These are phyloP conservation scores for Chloroceryle inda DNA, from an alignment of 2,797 vertebrate genomes.

Conservation along the genomic window DNA sequence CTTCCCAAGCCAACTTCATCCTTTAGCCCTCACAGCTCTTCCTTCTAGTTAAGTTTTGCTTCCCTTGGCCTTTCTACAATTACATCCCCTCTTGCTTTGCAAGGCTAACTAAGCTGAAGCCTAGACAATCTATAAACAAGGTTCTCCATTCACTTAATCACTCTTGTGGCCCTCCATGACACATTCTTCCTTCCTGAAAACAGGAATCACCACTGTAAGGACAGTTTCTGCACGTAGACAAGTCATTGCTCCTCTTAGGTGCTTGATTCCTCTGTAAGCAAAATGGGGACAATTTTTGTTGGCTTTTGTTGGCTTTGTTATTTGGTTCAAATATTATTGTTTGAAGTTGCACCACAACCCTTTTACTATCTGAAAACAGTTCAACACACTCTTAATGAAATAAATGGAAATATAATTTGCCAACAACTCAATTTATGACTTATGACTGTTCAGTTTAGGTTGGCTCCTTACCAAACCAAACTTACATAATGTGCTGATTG, in stretches of 20 bases:
- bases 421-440: not conserved
- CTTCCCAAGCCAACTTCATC: not conserved
- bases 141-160: not conserved
- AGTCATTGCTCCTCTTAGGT: not conserved
- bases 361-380: not conserved
- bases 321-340: not conserved
- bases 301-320: too few relatives aligned
- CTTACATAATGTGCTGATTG: not conserved
- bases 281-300: fast-evolving
- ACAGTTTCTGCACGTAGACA: not conserved
- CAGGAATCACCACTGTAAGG: not conserved
- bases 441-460: not conserved
- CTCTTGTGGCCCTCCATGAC: not conserved
- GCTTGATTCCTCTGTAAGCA: not conserved
- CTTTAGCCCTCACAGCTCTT: not conserved
- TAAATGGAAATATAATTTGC: not conserved
- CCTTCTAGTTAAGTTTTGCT: not conserved
- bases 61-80: not conserved
- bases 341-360: not conserved
- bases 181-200: not conserved
- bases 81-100: not conserved
- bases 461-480: conserved; percentile 6
- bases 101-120: not conserved
- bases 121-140: not conserved
- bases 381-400: not conserved